Evolutionary conservation across 2,113 vertebrate species (phyloP), one percentile per base, ranked within the genome.

Genomic region (Channa maculata): DNA sequence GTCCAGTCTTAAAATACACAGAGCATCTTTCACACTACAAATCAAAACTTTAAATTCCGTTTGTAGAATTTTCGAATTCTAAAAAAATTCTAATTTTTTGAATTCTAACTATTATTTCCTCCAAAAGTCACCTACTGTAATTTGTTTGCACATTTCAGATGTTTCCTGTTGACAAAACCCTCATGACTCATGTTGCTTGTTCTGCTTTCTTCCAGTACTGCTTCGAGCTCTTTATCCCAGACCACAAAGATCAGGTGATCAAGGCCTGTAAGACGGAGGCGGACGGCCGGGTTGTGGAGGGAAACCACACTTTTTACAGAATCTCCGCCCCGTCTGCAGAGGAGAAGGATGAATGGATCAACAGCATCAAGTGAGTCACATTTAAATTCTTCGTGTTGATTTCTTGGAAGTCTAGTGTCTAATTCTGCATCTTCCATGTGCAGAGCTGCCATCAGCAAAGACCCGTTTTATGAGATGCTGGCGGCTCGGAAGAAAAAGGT

Each of bases 261-360:
- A 99, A 99, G 65, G 98, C 98, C 43, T 99, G 98, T 55, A 99
- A 99, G 94, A 99, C 98, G 0, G 98, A 99, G 88, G 98, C 97
- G 0, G 98, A 99, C 0, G 98, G 98, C 1, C 96, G 97, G 0
- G 98, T 99, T 34, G 98, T 99, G 13, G 98, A 99, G 68, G 98
- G 97, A 6, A 99, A 98, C 94, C 98, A 99, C 92, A 98, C 96
- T 0, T 96, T 98, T 67, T 99, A 99, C 84, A 94, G 98, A 38
- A 99, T 99, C 91, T 99, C 98, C 0, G 98, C 98, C 8, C 97
- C 98, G 4, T 97, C 96, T 0, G 77, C 93, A 0, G 98, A 99
- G 78, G 97, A 99, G 92, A 97, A 99, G 90, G 97, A 98, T 1
- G 97, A 98, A 67, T 99, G 98, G 98, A 98, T 99, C 68, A 97